Base-by-base conservation (phyloP, 2,113 vertebrate genomes). In the Sebastes fasciatus region DNA sequence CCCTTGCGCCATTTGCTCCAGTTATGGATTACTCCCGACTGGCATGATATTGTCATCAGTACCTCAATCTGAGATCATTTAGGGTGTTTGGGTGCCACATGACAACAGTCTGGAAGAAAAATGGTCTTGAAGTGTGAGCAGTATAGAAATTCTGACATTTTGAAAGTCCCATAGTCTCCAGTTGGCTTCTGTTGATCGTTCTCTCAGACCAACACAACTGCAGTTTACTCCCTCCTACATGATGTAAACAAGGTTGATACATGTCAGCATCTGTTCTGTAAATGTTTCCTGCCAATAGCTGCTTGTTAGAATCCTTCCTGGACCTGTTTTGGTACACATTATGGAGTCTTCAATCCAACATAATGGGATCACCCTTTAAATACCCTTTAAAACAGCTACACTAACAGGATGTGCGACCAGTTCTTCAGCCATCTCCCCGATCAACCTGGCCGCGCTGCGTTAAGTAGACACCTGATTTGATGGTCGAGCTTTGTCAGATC, bases 401-500 rank as follows among this genome's bases (percentile, higher is more conserved):
- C 77, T 91, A 89, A 92, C 86, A 86, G 84, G 92, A 93, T 93
- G 67, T 83, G 77, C 16, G 54, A 77, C 82, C 87, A 23, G 23
- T 81, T 91, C 69, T 80, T 80, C 74, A 79, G 87, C 78, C 89
- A 77, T 85, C 66, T 75, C 73, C 46, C 60, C 0, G 55, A 89
- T 82, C 82, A 91, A 83, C 86, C 74, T 86, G 84, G 82, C 83
- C 61, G 68, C 16, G 58, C 70, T 81, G 75, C 82, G 83, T 93
- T 90, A 93, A 92, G 91, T 77, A 90, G 89, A 90, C 90, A 90
- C 91, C 90, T 93, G 91, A 90, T 90, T 90, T 92, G 84, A 89
- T 84, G 92, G 87, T 91, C 93, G 79, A 92, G 95, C 93, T 90
- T 91, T 91, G 94, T 89, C 89, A 86, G 93, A 86, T 96, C 94